Conservation (phyloP, 1,140 invertebrate species). For the Eriosoma lanigerum region DNA sequence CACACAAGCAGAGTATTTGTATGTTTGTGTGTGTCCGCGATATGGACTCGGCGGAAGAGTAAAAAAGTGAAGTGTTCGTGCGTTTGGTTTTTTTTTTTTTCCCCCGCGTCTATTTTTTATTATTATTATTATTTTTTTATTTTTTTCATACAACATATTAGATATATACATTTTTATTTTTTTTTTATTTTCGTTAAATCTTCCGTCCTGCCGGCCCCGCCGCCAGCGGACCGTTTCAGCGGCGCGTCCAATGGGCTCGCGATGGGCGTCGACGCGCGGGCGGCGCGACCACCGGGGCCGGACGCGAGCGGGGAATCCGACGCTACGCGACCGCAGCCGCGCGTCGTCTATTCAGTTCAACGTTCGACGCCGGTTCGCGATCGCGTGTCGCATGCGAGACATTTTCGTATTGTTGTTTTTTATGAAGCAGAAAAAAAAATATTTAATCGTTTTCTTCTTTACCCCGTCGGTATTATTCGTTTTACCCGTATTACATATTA, state of each 20-base stretch:
- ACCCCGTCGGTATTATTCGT: too few relatives aligned
- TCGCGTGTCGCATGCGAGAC: background rate
- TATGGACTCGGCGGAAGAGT: background rate
- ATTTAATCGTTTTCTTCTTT: background rate
- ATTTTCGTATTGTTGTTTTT: background rate
- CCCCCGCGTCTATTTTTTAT: background rate
- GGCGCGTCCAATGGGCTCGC: background rate
- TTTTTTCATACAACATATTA: too few relatives aligned
- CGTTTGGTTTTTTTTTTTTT: too few relatives aligned
- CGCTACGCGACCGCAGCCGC: background rate
- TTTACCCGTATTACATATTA: too few relatives aligned
- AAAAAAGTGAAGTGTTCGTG: background rate
- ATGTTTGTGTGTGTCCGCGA: background rate
- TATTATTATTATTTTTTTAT: background rate
- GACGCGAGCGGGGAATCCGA: background rate
- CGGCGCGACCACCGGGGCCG: background rate
- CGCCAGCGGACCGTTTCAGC: background rate
- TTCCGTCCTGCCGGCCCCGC: background rate
- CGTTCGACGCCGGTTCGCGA: conserved; percentile 40
- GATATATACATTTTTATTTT: too few relatives aligned
- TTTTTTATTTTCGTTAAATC: background rate
- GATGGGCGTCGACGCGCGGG: background rate
- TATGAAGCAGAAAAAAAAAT: too few relatives aligned
- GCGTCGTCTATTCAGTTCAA: conserved; percentile 27
- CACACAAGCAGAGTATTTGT: too few relatives aligned